These are phyloP conservation scores for Staurois parvus DNA, from an alignment of 2,797 vertebrate genomes.

Conservation along the genomic window DNA sequence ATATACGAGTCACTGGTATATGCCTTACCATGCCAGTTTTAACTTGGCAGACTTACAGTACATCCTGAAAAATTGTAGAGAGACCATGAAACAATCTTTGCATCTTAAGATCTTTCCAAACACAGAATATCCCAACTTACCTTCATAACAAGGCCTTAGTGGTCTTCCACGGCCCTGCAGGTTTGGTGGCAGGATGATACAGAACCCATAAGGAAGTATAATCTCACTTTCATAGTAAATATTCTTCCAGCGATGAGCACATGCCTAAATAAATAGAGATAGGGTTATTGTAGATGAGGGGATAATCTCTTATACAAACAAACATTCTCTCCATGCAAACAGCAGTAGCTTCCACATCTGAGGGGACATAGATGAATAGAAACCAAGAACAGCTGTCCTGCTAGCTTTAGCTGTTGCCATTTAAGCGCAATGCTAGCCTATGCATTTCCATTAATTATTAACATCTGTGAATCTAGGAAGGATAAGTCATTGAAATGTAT, in stretches of 20 bases:
- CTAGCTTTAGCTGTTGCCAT: slow-evolving; percentile 7
- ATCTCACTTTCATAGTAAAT: slow-evolving; percentile 91
- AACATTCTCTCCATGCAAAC: neutral
- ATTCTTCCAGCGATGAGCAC: slow-evolving; percentile 99
- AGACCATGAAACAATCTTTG: too few relatives aligned
- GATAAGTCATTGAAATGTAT: neutral
- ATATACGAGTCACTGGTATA: too few relatives aligned
- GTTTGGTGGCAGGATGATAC: slow-evolving; percentile 89
- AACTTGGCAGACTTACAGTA: too few relatives aligned
- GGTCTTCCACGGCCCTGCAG: slow-evolving; percentile 84
- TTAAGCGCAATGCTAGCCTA: neutral
- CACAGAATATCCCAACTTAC: slow-evolving; percentile 71
- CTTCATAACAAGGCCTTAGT: slow-evolving; percentile 96
- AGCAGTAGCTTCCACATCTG: neutral
- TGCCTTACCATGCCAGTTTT: too few relatives aligned
- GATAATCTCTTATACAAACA: slow-evolving; percentile 4
- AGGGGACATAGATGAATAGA: slow-evolving; percentile 20
- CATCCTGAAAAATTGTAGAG: too few relatives aligned
- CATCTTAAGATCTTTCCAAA: too few relatives aligned
- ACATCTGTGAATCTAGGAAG: neutral
- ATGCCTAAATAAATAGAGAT: slow-evolving; percentile 81
- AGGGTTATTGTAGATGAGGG: neutral
- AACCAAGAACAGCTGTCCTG: slow-evolving; percentile 31
- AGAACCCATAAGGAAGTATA: slow-evolving; percentile 95
- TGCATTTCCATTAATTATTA: neutral